Evolutionary conservation across 2,113 vertebrate species (phyloP).

Genomic region (Tupaia tana): DNA sequence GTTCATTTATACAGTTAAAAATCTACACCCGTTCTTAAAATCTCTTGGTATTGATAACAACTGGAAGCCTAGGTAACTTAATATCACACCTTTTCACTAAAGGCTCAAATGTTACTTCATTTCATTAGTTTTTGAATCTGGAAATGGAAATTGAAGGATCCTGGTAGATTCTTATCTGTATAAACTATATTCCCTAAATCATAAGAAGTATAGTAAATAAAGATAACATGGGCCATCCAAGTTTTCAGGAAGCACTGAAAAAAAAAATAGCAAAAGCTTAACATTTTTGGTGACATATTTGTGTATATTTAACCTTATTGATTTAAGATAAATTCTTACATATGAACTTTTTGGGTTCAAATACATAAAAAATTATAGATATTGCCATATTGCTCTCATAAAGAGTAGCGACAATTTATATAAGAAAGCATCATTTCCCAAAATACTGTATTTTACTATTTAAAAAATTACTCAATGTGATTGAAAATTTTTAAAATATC

Average conservation of each 20-base stretch:
- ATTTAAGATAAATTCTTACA: conserved; percentile 9
- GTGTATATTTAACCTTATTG: not conserved
- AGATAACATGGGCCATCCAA: not conserved
- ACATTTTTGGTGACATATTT: not conserved
- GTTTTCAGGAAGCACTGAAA: not conserved
- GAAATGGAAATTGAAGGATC: not conserved
- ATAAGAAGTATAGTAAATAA: not conserved
- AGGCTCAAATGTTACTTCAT: not conserved
- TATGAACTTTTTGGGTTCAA: not conserved
- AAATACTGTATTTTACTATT: not conserved
- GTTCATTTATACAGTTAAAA: not conserved
- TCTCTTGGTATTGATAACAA: not conserved
- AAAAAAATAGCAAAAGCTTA: conserved; percentile 2
- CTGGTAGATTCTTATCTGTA: not conserved
- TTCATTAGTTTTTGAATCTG: not conserved
- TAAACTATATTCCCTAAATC: not conserved
- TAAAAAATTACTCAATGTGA: not conserved
- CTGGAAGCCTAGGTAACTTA: not conserved
- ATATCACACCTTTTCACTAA: not conserved
- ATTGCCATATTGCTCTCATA: not conserved
- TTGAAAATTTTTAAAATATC: too few species aligned
- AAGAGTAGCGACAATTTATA: not conserved
- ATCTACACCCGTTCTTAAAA: not conserved
- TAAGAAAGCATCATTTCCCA: not conserved
- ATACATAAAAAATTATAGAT: not conserved